Evolutionary conservation across 2,113 vertebrate genomes (phyloP).

Genomic region (Microtus richardsoni): DNA sequence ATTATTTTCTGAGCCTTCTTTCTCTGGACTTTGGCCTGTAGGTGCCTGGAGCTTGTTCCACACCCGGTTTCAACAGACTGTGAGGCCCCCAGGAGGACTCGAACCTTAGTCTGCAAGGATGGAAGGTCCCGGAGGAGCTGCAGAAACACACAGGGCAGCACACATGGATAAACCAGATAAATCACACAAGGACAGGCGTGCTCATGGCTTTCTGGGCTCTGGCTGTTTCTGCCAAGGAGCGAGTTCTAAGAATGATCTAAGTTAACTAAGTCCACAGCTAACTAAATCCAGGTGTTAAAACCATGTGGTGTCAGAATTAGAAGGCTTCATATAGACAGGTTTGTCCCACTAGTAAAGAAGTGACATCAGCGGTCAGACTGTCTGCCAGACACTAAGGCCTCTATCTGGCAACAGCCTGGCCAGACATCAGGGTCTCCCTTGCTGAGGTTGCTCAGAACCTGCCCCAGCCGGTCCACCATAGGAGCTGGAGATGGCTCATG

Average conservation of each 20-base stretch:
- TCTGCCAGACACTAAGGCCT: background rate
- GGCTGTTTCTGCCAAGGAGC: background rate
- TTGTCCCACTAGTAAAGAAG: background rate
- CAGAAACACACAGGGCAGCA: background rate
- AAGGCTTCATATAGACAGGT: background rate
- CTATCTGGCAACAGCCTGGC: background rate
- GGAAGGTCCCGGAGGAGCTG: background rate
- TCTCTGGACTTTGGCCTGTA: background rate
- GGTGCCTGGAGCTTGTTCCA: fast-evolving
- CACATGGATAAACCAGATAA: too few relatives aligned
- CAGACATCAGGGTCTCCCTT: background rate
- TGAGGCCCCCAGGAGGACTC: background rate
- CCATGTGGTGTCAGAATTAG: background rate
- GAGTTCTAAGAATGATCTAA: background rate
- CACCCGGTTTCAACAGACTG: background rate
- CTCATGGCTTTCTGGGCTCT: background rate
- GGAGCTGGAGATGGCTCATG: background rate
- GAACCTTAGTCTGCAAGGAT: background rate
- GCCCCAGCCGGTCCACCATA: background rate
- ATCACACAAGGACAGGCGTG: background rate
- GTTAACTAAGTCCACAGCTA: background rate
- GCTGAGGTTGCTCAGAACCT: background rate
- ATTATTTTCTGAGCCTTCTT: background rate
- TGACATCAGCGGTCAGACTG: background rate
- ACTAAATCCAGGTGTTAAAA: background rate